Evolutionary conservation across 2,888 invertebrate genomes (phyloP).

Genomic region (Coecobrya sp.): DNA sequence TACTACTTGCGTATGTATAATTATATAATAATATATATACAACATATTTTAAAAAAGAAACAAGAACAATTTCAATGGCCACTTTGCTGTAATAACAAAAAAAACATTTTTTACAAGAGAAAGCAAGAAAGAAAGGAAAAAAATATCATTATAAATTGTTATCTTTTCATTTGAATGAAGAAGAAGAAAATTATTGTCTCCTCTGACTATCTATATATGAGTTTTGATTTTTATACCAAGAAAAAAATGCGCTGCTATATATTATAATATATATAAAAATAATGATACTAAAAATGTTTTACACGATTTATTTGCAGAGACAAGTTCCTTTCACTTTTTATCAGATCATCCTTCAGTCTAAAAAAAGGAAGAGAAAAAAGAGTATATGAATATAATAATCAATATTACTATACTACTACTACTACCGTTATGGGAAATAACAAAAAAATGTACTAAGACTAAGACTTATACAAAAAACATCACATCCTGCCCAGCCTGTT

Average conservation of each 20-base stretch:
- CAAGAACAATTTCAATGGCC: slow-evolving; percentile 49
- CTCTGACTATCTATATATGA: background rate
- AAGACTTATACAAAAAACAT: slow-evolving; percentile 81
- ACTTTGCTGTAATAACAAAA: slow-evolving; percentile 45
- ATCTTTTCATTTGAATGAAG: background rate
- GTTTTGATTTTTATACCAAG: slow-evolving; percentile 6
- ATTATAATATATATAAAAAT: no score
- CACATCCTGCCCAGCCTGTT: slow-evolving; percentile 82
- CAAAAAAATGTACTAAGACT: slow-evolving; percentile 76
- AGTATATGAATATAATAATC: slow-evolving; percentile 27
- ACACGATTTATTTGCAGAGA: background rate
- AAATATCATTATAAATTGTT: background rate
- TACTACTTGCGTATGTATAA: background rate
- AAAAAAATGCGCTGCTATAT: slow-evolving; percentile 37
- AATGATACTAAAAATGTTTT: background rate
- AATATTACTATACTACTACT: slow-evolving; percentile 24
- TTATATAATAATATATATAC: background rate
- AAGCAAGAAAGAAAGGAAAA: no score
- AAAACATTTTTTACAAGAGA: slow-evolving; percentile 26
- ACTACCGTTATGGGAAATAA: slow-evolving; percentile 36
- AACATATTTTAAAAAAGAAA: slow-evolving; percentile 27
- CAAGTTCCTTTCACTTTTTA: slow-evolving; percentile 36
- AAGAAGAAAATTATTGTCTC: slow-evolving; percentile 3
- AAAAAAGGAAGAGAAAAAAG: slow-evolving; percentile 8
- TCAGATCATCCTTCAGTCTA: slow-evolving; percentile 27